A percentile compares a stretch with the other conserved stretches of the same genome.
phyloP scores from a whole-genome alignment of 2,113 vertebrate species.

The Spea multiplicata region DNA sequence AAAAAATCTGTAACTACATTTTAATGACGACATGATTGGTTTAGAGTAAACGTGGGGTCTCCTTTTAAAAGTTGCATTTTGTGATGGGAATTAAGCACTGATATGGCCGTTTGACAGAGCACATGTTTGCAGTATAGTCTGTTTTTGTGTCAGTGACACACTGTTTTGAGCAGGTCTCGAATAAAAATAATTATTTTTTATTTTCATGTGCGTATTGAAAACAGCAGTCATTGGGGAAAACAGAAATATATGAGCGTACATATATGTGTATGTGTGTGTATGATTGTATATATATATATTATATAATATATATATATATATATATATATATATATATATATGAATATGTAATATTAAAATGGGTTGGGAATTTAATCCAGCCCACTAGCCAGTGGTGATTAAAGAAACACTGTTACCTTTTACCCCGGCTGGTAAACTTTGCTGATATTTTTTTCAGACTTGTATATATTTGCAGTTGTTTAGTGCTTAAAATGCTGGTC shows the following conservation, averaged over 20 bases:
- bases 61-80: slow-evolving; percentile 45
- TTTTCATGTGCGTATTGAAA: slow-evolving; percentile 47
- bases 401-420: too few species aligned
- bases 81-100: slow-evolving; percentile 64
- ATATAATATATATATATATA: too few species aligned
- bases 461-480: slow-evolving; percentile 44
- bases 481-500: slow-evolving; percentile 55
- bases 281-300: too few species aligned
- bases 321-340: too few species aligned
- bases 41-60: background rate
- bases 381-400: too few species aligned
- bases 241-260: background rate
- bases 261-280: too few species aligned
- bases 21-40: background rate
- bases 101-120: slow-evolving; percentile 54
- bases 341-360: too few species aligned
- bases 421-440: too few species aligned
- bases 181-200: slow-evolving; percentile 59
- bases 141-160: slow-evolving; percentile 61
- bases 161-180: slow-evolving; percentile 86
- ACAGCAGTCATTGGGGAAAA: slow-evolving; percentile 45
- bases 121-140: slow-evolving; percentile 52
- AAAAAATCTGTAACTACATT: background rate
- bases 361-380: too few species aligned
- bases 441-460: background rate